A percentile compares a stretch with the other conserved stretches of the same genome.
Conservation (phyloP, 2,797 vertebrate species). For the Pseudochirops cupreus region DNA sequence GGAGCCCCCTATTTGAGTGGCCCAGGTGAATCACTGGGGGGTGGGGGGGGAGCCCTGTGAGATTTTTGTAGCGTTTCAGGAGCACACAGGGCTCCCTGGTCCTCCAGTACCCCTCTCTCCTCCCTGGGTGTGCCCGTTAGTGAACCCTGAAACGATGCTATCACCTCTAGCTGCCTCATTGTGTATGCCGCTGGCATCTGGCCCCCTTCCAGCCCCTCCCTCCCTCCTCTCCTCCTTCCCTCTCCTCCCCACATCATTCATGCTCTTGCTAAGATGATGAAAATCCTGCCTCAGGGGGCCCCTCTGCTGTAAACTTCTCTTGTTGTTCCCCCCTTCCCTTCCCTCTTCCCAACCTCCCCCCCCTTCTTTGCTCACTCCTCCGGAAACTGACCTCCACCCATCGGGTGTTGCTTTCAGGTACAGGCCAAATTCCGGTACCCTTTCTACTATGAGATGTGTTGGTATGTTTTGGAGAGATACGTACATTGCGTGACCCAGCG, state of each 20-base stretch:
- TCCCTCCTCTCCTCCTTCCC: conserved; percentile 71
- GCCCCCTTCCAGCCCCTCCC: conserved; percentile 72
- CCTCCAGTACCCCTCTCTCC: conserved; percentile 53
- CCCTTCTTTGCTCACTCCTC: neutral
- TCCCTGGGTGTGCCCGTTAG: conserved; percentile 80
- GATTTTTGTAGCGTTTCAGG: conserved; percentile 65
- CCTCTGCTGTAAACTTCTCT: conserved; percentile 68
- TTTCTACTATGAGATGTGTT: conserved; percentile 99
- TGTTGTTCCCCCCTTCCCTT: conserved; percentile 37
- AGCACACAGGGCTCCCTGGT: conserved; percentile 65
- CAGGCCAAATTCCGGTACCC: conserved; percentile 98
- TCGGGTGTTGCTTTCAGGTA: conserved; percentile 88
- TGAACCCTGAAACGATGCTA: conserved; percentile 81
- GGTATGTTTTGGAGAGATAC: conserved; percentile 99
- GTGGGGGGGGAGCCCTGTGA: conserved; percentile 56
- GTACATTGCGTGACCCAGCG: conserved; percentile 95
- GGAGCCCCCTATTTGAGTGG: conserved; percentile 74
- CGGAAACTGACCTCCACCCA: conserved; percentile 60
- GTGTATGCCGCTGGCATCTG: conserved; percentile 78
- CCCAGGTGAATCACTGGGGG: conserved; percentile 53
- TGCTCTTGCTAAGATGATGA: conserved; percentile 80
- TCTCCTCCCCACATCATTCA: conserved; percentile 71
- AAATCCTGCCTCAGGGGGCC: conserved; percentile 66
- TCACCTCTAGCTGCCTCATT: conserved; percentile 79
- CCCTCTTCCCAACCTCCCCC: neutral